Evolutionary conservation across 1,140 invertebrate species (phyloP).

Genomic region (Cryptotermes secundus): DNA sequence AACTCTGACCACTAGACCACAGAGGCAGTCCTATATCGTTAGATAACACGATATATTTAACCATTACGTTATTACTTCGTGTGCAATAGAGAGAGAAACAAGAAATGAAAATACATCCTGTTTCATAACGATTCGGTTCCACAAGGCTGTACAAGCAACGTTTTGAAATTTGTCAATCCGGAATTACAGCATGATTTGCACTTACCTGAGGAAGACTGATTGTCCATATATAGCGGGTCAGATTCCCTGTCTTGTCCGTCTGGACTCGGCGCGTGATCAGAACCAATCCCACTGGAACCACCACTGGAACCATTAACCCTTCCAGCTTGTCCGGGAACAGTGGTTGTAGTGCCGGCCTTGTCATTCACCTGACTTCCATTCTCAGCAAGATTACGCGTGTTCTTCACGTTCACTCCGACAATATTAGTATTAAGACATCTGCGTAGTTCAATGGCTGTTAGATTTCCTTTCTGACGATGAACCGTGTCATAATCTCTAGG

Average conservation of each 20-base stretch:
- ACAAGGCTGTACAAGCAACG: no score
- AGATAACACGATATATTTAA: no score
- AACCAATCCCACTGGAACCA: conserved; percentile 75
- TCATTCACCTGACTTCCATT: background rate
- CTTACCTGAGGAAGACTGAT: conserved; percentile 43
- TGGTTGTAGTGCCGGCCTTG: conserved; percentile 11
- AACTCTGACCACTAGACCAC: no score
- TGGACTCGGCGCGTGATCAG: conserved; percentile 79
- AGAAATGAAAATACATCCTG: no score
- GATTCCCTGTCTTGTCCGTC: conserved; percentile 36
- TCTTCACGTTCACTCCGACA: conserved; percentile 52
- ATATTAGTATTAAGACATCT: conserved; percentile 71
- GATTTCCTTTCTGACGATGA: conserved; percentile 78
- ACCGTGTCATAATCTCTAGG: conserved; percentile 92
- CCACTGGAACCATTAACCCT: conserved; percentile 44
- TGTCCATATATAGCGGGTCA: conserved; percentile 41
- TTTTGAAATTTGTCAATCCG: no score
- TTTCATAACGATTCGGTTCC: no score
- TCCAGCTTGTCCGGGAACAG: background rate
- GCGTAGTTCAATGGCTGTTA: conserved; percentile 75
- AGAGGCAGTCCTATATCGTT: no score
- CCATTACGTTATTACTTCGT: no score
- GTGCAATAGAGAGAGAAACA: no score
- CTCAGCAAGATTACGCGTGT: conserved; percentile 6
- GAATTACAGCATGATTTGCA: background rate